Base-by-base conservation (phyloP, 2,888 invertebrate genomes). In the Ametastegia equiseti region DNA sequence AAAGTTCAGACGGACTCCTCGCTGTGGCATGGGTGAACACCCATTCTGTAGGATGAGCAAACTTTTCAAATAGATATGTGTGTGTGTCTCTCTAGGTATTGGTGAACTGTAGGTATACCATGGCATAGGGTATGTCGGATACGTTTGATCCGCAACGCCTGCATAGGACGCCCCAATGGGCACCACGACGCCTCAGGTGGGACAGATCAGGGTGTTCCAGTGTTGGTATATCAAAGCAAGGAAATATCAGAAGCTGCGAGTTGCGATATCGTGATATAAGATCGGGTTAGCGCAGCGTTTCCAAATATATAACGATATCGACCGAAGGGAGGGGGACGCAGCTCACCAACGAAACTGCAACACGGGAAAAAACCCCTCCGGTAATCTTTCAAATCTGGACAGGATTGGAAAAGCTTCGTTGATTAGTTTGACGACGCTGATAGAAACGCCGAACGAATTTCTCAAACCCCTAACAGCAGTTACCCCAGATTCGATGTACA, bases 351-450 rank as follows among this genome's bases (percentile, higher is more conserved):
- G 42, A 33, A 13, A 54, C 30, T 15, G 30, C n/a, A 47, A 47
- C 71, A 13, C 71, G 30, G n/a, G 71, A 33, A 30, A 73, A 47
- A 50, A 73, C 50, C 75, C 75, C 75, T 75, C 75, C 36, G 54
- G 75, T 75, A 75, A 75, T 75, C 75, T 75, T 75, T 75, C 75
- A 54, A 75, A 75, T 54, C 54, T 75, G 50, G 54, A 54, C 50
- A 75, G 36, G 75, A 54, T 75, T 75, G 75, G 75, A 75, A 75
- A 75, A 75, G 75, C 50, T 75, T 75, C 19, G 33, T 54, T 54
- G 75, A 75, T 75, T 75, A 75, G 75, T 75, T 75, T 75, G 75
- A 75, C 75, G 54, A 75, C 75, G 54, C 75, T 75, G 75, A 75
- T 75, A 50, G 54, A 75, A 54, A n/a, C 36, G 19, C 75, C n/a